Evolutionary conservation across 2,797 vertebrate genomes (phyloP), one percentile per base, ranked within the genome.

Genomic region (Anolis apletophallus): DNA sequence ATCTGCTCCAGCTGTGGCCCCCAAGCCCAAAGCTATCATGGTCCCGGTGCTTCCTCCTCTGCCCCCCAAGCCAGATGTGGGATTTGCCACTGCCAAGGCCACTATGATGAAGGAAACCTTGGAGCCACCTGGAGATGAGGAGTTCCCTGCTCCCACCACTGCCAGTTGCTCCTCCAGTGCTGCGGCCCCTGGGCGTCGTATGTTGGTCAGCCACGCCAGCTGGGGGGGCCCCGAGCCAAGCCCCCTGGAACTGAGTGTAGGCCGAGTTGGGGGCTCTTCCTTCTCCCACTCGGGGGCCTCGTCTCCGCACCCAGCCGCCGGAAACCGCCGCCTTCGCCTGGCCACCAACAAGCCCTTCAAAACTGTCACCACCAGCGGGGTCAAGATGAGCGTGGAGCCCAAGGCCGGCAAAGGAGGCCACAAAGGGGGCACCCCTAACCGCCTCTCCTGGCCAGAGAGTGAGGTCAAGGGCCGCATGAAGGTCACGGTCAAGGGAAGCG

Each of bases 361-460:
- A 77, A 92, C 92, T 3, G 95, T 91, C 91, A 94, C 94, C 83
- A 91, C 93, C 34, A 95, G 91, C 7, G 95, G 92, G 72, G 89
- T 86, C 94, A 95, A 92, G 87, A 89, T 93, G 85, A 87, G 93
- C 17, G 6, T 59, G 0, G 92, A 92, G 5, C 12, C 84, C 55
- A 92, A 90, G 8, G 26, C 6, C 0, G 5, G 52, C 68, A 92
- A 91, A 88, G 16, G 77, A 61, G 13, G 89, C 91, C 92, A 50
- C 89, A 93, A 93, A 81, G 74, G 11, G 52, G 89, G 29, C 84
- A 93, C 90, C 85, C 93, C 91, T 71, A 97, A 97, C 89, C 95
- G 97, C 84, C 97, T 98, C 55, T 99, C 98, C 0, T 99, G 98
- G 98, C 98, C 98, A 0, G 98, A 99, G 88, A 97, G 97, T 69